phyloP scores from a whole-genome alignment of 2,888 invertebrate genomes.

The Augochlorella aurata region DNA sequence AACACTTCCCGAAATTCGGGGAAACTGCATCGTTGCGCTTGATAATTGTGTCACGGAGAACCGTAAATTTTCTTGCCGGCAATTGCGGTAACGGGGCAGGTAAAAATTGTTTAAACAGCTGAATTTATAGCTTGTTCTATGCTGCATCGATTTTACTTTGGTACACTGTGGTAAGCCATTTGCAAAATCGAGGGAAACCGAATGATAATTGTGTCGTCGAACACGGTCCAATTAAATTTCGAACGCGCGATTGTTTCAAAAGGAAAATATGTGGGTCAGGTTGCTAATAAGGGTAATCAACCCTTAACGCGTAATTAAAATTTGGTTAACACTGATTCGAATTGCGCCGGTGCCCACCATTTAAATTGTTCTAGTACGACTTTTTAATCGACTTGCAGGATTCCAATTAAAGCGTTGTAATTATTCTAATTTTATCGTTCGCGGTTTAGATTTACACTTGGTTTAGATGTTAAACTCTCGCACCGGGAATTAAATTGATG shows the following conservation, averaged over 20 bases:
- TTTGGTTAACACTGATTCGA: background rate
- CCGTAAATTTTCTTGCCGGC: background rate
- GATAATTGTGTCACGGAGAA: background rate
- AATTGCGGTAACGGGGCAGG: background rate
- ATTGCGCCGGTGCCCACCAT: background rate
- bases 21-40: too few species aligned
- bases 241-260: background rate
- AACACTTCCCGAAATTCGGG: background rate
- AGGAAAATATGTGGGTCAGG: background rate
- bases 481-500: too few species aligned
- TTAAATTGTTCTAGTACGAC: background rate
- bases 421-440: too few species aligned
- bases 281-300: background rate
- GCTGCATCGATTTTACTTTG: background rate
- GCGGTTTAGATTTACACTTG: too few species aligned
- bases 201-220: background rate
- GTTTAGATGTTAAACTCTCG: too few species aligned
- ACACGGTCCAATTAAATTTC: background rate
- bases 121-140: background rate
- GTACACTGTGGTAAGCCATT: background rate
- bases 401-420: too few species aligned
- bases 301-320: background rate
- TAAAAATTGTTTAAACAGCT: background rate
- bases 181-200: background rate
- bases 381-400: background rate